Conservation (phyloP, 2,113 vertebrate species). For the Sclerurus mexicanus region DNA sequence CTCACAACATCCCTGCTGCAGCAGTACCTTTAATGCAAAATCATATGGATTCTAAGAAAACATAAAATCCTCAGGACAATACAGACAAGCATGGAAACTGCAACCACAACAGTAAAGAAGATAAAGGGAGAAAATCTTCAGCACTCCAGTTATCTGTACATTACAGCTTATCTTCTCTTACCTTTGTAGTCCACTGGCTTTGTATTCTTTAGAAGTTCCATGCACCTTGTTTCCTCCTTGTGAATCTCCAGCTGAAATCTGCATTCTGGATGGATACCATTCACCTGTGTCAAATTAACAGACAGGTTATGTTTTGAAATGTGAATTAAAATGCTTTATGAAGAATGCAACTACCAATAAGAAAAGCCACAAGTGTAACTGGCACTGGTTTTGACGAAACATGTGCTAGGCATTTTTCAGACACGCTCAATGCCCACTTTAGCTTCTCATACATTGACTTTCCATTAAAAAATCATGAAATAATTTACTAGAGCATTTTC, state of each 20-base stretch:
- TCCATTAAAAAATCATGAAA: neutral
- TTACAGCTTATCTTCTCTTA: constrained; percentile 1
- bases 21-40: neutral
- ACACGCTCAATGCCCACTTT: neutral
- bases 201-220: constrained; percentile 52
- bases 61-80: neutral
- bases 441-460: neutral
- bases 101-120: neutral
- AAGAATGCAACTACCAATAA: neutral
- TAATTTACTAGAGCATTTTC: neutral
- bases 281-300: constrained; percentile 68
- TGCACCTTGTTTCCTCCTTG: constrained; percentile 74
- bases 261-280: constrained; percentile 77
- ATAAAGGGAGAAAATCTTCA: neutral
- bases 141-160: neutral
- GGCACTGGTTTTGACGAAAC: neutral
- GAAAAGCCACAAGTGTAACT: neutral
- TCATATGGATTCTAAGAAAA: neutral
- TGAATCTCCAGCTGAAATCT: constrained; percentile 76
- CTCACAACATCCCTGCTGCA: neutral
- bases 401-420: neutral
- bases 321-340: neutral
- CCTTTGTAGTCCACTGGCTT: constrained; percentile 63
- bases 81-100: neutral
- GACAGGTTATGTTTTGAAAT: neutral